phyloP scores from a whole-genome alignment of 2,113 vertebrate species.

The Dolichallabes microphthalmus region DNA sequence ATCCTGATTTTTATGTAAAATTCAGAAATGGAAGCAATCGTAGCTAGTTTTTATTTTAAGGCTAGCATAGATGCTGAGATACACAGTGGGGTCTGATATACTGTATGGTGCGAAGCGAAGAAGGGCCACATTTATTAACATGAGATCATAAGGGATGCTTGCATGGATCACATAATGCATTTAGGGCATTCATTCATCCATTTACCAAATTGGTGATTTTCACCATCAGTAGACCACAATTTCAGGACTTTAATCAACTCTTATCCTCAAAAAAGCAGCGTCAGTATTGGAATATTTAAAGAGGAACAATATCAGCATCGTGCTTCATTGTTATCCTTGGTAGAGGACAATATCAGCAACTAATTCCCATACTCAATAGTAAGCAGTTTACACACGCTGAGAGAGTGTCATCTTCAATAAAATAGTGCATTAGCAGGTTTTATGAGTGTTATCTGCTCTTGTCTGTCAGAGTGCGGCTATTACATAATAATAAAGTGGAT shows the following conservation, averaged over 20 bases:
- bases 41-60: not conserved
- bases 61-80: not conserved
- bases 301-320: not conserved
- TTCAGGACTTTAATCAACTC: not conserved
- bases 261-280: not conserved
- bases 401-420: not conserved
- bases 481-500: not conserved
- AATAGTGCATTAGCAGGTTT: not conserved
- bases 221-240: not conserved
- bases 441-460: not conserved
- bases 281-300: too few relatives aligned
- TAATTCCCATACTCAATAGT: not conserved
- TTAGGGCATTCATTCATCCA: not conserved
- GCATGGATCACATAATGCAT: not conserved
- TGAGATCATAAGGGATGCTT: not conserved
- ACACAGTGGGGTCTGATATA: not conserved
- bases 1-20: not conserved
- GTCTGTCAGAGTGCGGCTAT: not conserved
- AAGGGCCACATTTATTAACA: not conserved
- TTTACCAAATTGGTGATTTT: not conserved
- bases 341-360: not conserved
- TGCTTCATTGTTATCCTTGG: not conserved
- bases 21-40: not conserved
- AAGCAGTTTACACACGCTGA: not conserved
- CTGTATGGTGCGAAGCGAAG: not conserved